Conservation (phyloP, 2,113 vertebrate genomes). For the Entelurus aequoreus region DNA sequence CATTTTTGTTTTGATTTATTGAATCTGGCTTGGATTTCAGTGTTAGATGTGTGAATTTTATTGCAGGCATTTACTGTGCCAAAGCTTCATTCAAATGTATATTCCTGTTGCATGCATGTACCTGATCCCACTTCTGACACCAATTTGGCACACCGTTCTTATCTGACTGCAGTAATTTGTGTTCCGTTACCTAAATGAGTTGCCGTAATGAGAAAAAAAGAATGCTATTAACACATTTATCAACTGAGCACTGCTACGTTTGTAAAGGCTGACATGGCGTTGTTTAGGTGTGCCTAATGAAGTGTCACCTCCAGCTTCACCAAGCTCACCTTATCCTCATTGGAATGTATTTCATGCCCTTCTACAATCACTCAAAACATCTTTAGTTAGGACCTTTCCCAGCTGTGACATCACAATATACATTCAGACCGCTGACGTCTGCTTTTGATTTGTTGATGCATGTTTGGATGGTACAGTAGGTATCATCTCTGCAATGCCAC, state of each 20-base stretch:
- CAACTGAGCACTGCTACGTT: background rate
- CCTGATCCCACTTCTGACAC: background rate
- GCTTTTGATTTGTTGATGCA: conserved; percentile 47
- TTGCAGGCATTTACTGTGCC: too few species aligned
- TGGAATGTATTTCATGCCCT: background rate
- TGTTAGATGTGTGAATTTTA: too few species aligned
- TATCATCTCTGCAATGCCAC: conserved; percentile 50
- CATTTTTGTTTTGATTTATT: too few species aligned
- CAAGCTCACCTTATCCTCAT: conserved; percentile 13
- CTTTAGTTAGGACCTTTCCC: background rate
- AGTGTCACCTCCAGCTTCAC: conserved; percentile 17
- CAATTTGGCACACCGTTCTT: background rate
- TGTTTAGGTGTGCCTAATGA: background rate
- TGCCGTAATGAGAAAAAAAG: too few species aligned
- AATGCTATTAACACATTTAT: background rate
- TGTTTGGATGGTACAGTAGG: conserved; percentile 31
- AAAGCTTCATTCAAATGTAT: background rate
- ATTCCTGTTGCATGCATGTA: too few species aligned
- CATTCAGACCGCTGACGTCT: conserved; percentile 8
- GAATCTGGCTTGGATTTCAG: too few species aligned
- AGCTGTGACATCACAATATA: background rate
- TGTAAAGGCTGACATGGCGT: background rate
- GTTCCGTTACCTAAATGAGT: background rate
- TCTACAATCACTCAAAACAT: background rate
- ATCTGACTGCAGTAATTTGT: background rate